Percentiles rank a stretch among this genome's conserved stretches.
Conservation (phyloP, 2,888 invertebrate genomes). For the Trichopria drosophilae region DNA sequence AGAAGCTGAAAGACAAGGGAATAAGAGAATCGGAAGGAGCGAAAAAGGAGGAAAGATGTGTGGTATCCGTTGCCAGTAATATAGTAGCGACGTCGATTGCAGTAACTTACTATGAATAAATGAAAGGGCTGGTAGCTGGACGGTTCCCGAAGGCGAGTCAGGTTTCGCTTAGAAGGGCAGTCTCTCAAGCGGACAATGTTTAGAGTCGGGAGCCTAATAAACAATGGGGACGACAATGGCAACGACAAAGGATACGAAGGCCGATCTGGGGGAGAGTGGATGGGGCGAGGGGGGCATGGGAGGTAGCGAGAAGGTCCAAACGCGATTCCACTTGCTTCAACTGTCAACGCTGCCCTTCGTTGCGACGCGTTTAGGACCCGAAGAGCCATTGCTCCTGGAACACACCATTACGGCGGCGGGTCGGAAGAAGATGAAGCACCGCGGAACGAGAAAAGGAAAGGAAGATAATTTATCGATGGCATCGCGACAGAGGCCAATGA, state of each 20-base stretch:
- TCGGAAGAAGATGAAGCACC: no score
- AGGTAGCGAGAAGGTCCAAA: slow-evolving; percentile 15
- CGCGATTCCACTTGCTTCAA: slow-evolving; percentile 17
- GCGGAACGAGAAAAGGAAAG: not conserved
- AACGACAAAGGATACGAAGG: slow-evolving; percentile 3
- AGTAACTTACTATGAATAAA: slow-evolving; percentile 21
- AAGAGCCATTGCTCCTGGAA: slow-evolving; percentile 5
- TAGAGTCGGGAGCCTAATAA: slow-evolving; percentile 10
- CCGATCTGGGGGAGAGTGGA: no score
- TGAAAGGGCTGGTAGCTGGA: not conserved
- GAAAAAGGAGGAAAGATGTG: not conserved
- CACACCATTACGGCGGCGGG: slow-evolving; percentile 17
- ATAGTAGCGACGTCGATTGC: slow-evolving; percentile 9
- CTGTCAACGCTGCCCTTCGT: slow-evolving; percentile 20
- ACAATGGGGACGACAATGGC: slow-evolving; percentile 11
- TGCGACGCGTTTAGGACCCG: not conserved
- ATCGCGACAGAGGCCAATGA: slow-evolving; percentile 22
- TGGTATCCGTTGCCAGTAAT: no score
- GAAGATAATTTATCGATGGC: slow-evolving; percentile 26
- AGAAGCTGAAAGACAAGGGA: no score
- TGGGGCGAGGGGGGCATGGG: no score
- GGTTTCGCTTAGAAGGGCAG: slow-evolving; percentile 12
- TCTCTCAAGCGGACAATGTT: no score
- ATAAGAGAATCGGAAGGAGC: no score
- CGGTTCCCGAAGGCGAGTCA: slow-evolving; percentile 1